phyloP scores from a whole-genome alignment of 2,888 invertebrate genomes.

The Tipula confusa region DNA sequence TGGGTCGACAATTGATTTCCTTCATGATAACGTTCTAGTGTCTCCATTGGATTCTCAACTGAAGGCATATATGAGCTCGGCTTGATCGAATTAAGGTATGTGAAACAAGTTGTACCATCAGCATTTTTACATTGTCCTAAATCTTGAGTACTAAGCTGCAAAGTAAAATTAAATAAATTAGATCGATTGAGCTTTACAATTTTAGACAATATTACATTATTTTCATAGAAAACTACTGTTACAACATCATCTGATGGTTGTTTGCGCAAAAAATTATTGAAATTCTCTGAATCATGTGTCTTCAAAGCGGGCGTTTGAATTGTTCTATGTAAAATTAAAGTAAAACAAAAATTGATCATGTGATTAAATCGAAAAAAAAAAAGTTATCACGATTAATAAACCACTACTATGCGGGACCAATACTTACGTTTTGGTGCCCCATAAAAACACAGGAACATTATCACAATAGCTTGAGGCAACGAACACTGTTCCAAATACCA shows the following conservation, averaged over 20 bases:
- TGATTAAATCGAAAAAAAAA: not conserved
- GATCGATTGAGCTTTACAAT: not conserved
- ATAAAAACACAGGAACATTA: slow-evolving; percentile 58
- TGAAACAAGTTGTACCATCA: not conserved
- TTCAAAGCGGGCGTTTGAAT: not conserved
- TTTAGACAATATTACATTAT: not conserved
- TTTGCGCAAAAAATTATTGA: not conserved
- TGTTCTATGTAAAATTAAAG: not conserved
- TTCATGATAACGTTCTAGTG: slow-evolving; percentile 53
- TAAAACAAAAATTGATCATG: not conserved
- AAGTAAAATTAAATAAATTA: not conserved
- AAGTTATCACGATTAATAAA: not conserved
- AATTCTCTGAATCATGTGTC: not conserved
- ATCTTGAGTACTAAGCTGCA: not conserved
- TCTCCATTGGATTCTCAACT: slow-evolving; percentile 58
- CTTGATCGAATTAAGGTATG: not conserved
- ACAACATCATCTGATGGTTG: not conserved
- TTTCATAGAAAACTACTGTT: slow-evolving; percentile 14
- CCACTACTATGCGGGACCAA: not conserved
- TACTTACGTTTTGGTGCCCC: slow-evolving; percentile 48
- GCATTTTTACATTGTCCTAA: not conserved
- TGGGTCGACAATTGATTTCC: slow-evolving; percentile 41
- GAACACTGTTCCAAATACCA: not conserved
- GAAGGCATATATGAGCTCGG: slow-evolving; percentile 56
- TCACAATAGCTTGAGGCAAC: slow-evolving; percentile 38